phyloP scores from a whole-genome alignment of 2,113 vertebrate species.

The Dunckerocampus dactyliophorus region DNA sequence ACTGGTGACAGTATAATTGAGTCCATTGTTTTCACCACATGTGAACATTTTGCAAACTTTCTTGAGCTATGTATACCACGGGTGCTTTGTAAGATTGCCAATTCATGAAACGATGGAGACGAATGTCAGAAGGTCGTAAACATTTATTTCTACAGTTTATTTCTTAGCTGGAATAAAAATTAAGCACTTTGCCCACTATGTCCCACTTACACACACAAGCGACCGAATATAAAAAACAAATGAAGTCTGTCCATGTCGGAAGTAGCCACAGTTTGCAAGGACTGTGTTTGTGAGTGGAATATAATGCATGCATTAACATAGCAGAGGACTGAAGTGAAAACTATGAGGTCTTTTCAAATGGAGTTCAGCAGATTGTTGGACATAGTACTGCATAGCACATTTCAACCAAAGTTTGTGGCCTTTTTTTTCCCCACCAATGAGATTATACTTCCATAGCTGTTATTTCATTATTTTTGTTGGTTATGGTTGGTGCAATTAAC shows the following conservation, averaged over 20 bases:
- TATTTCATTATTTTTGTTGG: no score
- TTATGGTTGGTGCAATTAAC: no score
- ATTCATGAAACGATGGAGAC: no score
- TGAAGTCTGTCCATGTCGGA: not conserved
- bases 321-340: not conserved
- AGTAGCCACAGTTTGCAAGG: not conserved
- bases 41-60: not conserved
- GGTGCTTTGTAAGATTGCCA: no score
- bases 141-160: no score
- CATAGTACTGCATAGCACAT: no score
- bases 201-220: not conserved
- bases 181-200: no score
- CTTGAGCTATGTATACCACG: not conserved
- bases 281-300: not conserved
- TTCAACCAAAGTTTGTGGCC: no score
- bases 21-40: not conserved
- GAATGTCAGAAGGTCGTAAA: no score
- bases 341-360: not conserved
- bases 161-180: no score
- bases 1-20: not conserved
- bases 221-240: not conserved
- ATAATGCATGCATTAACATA: not conserved
- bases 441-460: no score
- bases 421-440: no score
- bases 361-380: not conserved